These are phyloP conservation scores for Acropora tenuis DNA, from an alignment of 64 coral and sea anemone genomes.

Conservation along the genomic window DNA sequence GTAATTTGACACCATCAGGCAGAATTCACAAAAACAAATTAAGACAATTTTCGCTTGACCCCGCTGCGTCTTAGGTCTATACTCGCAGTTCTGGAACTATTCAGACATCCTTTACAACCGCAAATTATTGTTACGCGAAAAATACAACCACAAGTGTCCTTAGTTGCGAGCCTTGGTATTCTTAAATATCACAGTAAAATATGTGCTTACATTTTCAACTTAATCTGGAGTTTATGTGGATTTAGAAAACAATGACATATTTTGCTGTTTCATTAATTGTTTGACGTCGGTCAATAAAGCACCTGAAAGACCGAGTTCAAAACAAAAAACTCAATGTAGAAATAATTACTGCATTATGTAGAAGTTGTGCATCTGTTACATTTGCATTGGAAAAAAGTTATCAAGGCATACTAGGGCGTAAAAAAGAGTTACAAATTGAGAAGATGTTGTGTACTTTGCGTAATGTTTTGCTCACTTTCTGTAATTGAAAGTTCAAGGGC, in stretches of 20 bases:
- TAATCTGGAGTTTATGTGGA: no score
- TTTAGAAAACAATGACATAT: slow-evolving; percentile 13
- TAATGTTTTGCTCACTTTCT: background rate
- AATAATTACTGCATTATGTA: no score
- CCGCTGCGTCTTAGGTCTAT: background rate
- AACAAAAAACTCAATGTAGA: no score
- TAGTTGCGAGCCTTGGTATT: background rate
- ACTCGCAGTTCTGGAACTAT: background rate
- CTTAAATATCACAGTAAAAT: background rate
- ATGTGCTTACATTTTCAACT: background rate
- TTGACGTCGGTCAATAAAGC: background rate
- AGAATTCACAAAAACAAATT: background rate
- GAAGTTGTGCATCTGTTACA: background rate
- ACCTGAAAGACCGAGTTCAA: background rate
- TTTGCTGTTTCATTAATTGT: background rate
- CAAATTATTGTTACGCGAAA: background rate
- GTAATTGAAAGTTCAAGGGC: background rate
- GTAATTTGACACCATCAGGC: background rate
- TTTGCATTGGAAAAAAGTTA: background rate
- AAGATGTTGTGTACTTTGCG: background rate
- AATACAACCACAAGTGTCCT: background rate
- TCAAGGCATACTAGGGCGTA: background rate
- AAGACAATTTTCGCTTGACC: background rate
- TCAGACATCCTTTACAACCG: background rate
- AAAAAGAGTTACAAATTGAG: background rate